These are phyloP conservation scores for Chironomus tentans DNA, from an alignment of 2,888 invertebrate species.

Conservation along the genomic window DNA sequence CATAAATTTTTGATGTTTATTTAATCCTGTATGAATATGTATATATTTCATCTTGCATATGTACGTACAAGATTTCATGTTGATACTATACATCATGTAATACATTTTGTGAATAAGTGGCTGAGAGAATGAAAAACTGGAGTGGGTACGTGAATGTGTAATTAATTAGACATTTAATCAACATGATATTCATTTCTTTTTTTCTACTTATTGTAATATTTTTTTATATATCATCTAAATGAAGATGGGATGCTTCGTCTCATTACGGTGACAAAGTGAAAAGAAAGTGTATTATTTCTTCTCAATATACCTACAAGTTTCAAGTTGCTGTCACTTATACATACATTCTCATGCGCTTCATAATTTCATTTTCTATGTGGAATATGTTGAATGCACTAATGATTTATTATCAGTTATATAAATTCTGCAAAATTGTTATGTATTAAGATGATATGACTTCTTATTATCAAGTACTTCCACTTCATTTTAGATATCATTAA, in stretches of 20 bases:
- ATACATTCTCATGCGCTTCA: no score
- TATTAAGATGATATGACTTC: no score
- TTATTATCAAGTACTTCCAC: no score
- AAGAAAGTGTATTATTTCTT: background rate
- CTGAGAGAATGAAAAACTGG: background rate
- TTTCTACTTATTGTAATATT: background rate
- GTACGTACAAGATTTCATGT: background rate
- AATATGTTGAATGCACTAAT: no score
- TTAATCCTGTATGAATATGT: background rate
- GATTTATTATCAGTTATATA: no score
- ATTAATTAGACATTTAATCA: slow-evolving; percentile 17
- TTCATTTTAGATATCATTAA: no score
- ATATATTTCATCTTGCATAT: background rate
- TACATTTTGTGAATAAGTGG: background rate
- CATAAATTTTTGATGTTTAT: background rate
- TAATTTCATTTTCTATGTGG: no score
- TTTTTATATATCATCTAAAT: background rate
- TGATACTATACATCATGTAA: background rate
- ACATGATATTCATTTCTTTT: background rate
- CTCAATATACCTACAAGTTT: background rate
- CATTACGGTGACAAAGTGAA: no score
- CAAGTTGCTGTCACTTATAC: background rate
- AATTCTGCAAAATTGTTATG: no score
- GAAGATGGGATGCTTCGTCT: background rate
- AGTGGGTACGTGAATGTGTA: background rate